Base-by-base conservation (phyloP, 2,113 vertebrate genomes). In the Mola mola region DNA sequence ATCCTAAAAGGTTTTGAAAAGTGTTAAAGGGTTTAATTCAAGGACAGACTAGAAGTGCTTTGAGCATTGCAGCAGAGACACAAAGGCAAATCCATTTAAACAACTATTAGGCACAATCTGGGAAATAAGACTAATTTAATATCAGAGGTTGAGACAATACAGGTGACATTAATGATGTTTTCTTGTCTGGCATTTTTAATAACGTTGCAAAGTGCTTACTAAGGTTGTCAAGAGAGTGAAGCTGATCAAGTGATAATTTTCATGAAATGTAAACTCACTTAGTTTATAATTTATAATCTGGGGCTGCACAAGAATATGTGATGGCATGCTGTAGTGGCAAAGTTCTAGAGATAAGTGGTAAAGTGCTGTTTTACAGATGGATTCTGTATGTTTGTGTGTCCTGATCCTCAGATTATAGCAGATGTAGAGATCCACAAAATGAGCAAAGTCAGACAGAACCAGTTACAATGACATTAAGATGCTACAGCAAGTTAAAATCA, bases 361-460 rank as follows among this genome's bases (percentile, higher is more conserved):
- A 17, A 24, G 4, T 60, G 33, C 41, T 49, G 29, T 59, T 55
- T 43, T 26, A 15, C 42, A 8, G 36, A 16, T 48, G 36, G 29
- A 43, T 37, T 8, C 9, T 51, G 38, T 59, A 10, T 44, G n/a
- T n/a, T n/a, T n/a, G n/a, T n/a, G n/a, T 36, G 29, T 25, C 59
- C 15, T 64, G 57, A 67, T 59, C 24, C 3, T 60, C 38, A 62
- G 38, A 58, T 34, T 8, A 56, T 29, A 20, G 31, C 43, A 49
- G 44, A 38, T 46, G 12, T 55, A 40, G 47, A 63, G n/a, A n/a
- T n/a, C n/a, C n/a, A n/a, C n/a, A n/a, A 20, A 26, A 22, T 43
- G 5, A n/a, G 15, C 22, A 31, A 41, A 43, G 15, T 55, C 20
- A 33, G 13, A n/a, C n/a, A n/a, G n/a, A n/a, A n/a, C n/a, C n/a